Evolutionary conservation across 2,888 invertebrate species (phyloP), one percentile per base, ranked within the genome.

Genomic region (Nineta flava): DNA sequence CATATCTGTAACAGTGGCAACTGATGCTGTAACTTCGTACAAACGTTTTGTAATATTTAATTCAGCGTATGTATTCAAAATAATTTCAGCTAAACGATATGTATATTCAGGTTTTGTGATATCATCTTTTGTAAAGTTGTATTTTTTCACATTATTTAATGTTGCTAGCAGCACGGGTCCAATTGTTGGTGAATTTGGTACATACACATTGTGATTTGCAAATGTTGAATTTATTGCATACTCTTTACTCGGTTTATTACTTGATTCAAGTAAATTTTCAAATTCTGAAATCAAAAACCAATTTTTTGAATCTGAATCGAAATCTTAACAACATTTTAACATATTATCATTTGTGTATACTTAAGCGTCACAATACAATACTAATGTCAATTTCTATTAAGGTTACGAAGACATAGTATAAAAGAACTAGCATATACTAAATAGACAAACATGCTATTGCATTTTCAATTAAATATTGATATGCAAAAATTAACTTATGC

Each of bases 1-100:
- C 50, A 71, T 68, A 65, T 84, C 84, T 53, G 79, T 73, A 46
- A 75, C 77, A 41, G 79, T 77, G 34, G 83, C 70, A 52, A 77
- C 79, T 6, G 78, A 73, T 49, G 75, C 72, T 50, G 65, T 68
- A 53, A 69, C 70, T 53, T 63, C 60, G 47, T 65, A 65, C 53
- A 60, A 67, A 49, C 57, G 57, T 13, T 48, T 47, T 12, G 55
- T 59, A n/a, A 64, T 53, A 46, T 64, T 61, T 15, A 57, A 56
- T 48, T 63, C 58, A 17, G 55, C 51, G 46, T 65, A 65, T 10
- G 60, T 53, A 21, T 53, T 54, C 52, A 61, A 58, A 3, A 62
- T 61, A 31, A 61, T 55, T 54, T 65, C 58, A 1, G 63, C 64
- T 44, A 66, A 50, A 52, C 55, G 56, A 41, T 58, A 61, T 42